Evolutionary conservation across 2,888 invertebrate species (phyloP).

Genomic region (Dicyrtomina minuta): DNA sequence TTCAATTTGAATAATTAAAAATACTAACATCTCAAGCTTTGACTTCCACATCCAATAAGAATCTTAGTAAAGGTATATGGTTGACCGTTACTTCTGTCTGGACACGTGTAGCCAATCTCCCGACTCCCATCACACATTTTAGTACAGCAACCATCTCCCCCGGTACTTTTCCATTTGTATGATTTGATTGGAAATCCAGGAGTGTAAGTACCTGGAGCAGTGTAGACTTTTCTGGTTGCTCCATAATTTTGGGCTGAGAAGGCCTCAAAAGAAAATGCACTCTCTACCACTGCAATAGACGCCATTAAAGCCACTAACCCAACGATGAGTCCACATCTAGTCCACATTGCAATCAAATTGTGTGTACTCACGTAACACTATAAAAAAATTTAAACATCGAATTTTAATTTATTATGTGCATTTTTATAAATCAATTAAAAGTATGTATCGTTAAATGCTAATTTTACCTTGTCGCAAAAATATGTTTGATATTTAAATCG

Average conservation of each 20-base stretch:
- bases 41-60: slow-evolving; percentile 1
- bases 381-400: no score
- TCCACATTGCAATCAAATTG: no score
- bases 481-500: no score
- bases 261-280: background rate
- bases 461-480: no score
- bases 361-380: no score
- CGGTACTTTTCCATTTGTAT: background rate
- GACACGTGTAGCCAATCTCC: slow-evolving; percentile 9
- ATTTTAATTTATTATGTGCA: no score
- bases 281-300: no score
- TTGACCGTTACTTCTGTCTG: background rate
- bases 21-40: background rate
- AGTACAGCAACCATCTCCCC: slow-evolving; percentile 6
- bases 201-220: background rate
- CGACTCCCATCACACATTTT: background rate
- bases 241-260: background rate
- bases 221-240: background rate
- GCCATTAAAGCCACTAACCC: no score
- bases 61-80: background rate
- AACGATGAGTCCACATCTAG: no score
- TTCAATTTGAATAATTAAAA: no score
- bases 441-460: no score
- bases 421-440: no score
- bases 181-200: background rate